Evolutionary conservation across 2,888 invertebrate genomes (phyloP), one percentile per base, ranked within the genome.

Genomic region (Orgyia antiqua): DNA sequence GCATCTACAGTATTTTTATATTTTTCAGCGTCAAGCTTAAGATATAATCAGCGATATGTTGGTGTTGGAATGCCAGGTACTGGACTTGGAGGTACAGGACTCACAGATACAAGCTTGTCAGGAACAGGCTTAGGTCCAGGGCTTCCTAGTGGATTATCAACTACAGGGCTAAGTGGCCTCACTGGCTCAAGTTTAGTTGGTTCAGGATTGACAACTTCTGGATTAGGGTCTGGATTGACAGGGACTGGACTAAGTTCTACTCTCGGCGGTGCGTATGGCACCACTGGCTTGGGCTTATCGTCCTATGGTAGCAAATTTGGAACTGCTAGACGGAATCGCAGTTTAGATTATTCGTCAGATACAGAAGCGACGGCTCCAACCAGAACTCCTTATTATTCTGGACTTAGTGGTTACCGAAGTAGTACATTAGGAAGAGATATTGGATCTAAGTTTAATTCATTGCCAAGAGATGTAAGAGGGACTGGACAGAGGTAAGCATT

Each of bases 261-360:
- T 5, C 62, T 84, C 6, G 76, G 78, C 24, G 68, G 59, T 27
- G 71, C 73, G 13, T 84, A 84, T 37, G 83, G 83, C 13, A 82
- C 84, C 2, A 69, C 78, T 6, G 82, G 82, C 4, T 53, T 84
- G 26, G 84, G 84, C 12, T 39, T 84, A 23, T 58, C 75, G 58
- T 88, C 68, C 49, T 88, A 73, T 67, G 86, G 70, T 30, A 68
- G 70, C 42, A 86, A 86, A 53, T 89, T 88, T 49, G 87, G 93
- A 3, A 83, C 94, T 39, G 89, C 90, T 1, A 88, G 94, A 57
- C 89, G 95, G 44, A 92, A 94, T 56, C 88, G 94, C 53, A 93
- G 93, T 46, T 83, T 97, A 67, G 96, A 96, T 78, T 96, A 96
- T 74, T 97, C 97, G 12, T 97, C 97, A 28, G 98, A 98, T 67